Evolutionary conservation across 2,113 vertebrate genomes (phyloP), one percentile per base, ranked within the genome.

Genomic region (Genyomyrus donnyi): DNA sequence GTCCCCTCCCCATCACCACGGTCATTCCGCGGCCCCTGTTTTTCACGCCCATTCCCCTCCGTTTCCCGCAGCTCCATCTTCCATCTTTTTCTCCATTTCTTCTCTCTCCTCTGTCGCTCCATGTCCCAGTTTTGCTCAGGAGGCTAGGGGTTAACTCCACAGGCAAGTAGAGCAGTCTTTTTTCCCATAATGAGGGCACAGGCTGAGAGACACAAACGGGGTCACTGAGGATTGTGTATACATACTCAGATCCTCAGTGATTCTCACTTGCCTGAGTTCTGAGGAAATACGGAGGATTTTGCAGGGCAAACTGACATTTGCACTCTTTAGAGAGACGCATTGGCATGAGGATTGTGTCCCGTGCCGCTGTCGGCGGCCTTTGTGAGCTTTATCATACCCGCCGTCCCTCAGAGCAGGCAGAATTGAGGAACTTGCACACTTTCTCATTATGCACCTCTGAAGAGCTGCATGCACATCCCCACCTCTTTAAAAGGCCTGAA

Each of bases 121-220:
- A 52, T 53, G 85, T 87, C 85, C 85, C 85, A 87, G 49, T 56
- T 87, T 87, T 87, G 85, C 85, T 87, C 85, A 56, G 85, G 85
- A 87, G 27, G 27, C n/a, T 31, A 87, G 50, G 85, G 85, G 85
- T 87, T 87, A 87, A 87, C 49, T 87, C 85, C 85, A 53, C n/a
- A 35, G 50, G 31, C 49, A 52, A 87, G 90, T 95, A 88, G 93
- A 94, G 93, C 94, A 93, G 89, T 93, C 92, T 94, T 92, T 92
- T 87, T 87, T 85, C 45, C 49, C 92, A 93, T 94, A 94, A 94
- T 91, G 91, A 95, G 93, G 93, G 94, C 92, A 93, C 46, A 83
- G 92, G 91, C 90, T 90, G 91, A 27, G 85, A 24, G 49, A 90
- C 85, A 46, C 88, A 85, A 87, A 84, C 88, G 90, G 91, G 92